These are phyloP conservation scores for Heliocidaris erythrogramma DNA, from an alignment of 35 echinoderm and acorn worm genomes.

Conservation along the genomic window DNA sequence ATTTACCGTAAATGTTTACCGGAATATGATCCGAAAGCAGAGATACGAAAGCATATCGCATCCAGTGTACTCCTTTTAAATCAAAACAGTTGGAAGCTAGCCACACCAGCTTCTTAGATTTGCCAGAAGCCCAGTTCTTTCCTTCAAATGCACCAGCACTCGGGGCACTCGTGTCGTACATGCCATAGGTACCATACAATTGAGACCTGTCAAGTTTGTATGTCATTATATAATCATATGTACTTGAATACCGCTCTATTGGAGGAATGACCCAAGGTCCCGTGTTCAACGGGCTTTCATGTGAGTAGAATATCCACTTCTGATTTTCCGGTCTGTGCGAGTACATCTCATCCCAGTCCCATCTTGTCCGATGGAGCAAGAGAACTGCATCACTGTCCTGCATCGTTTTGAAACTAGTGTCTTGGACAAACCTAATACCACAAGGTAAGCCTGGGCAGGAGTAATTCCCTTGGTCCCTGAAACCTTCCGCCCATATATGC, in stretches of 20 bases:
- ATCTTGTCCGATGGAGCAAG: neutral
- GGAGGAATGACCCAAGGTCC: neutral
- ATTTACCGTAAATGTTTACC: slow-evolving; percentile 58
- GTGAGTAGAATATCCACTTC: slow-evolving; percentile 41
- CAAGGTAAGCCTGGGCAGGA: slow-evolving; percentile 27
- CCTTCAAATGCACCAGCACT: neutral
- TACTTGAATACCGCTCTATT: neutral
- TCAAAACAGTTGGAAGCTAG: slow-evolving; percentile 63
- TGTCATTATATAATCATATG: slow-evolving; percentile 43
- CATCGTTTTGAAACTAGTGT: neutral
- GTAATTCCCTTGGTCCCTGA: neutral
- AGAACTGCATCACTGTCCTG: slow-evolving; percentile 18
- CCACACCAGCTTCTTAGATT: slow-evolving; percentile 60
- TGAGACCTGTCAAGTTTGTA: neutral
- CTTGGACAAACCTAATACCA: neutral
- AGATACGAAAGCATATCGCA: slow-evolving; percentile 44
- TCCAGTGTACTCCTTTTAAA: slow-evolving; percentile 15
- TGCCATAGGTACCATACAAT: neutral
- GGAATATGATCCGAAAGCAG: neutral
- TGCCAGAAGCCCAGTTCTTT: slow-evolving; percentile 47
- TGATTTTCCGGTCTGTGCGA: neutral
- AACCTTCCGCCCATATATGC: slow-evolving; percentile 19
- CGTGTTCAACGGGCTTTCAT: slow-evolving; percentile 24
- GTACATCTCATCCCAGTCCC: slow-evolving; percentile 30
- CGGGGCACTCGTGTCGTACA: neutral